Percentiles rank a stretch among this genome's conserved stretches.
These are phyloP conservation scores for Ecliptopera silaceata DNA, from an alignment of 2,888 invertebrate species.

Conservation along the genomic window DNA sequence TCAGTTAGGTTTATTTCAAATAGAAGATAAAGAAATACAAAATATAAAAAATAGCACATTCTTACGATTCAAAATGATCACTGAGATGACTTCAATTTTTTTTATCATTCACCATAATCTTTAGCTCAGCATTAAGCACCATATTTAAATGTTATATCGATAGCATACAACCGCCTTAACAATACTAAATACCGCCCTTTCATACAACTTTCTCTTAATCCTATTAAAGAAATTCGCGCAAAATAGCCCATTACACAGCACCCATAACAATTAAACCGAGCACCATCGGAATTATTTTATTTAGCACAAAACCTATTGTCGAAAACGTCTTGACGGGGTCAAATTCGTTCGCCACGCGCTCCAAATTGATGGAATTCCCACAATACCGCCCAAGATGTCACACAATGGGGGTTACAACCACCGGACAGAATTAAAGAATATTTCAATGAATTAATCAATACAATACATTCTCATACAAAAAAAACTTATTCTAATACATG, in stretches of 20 bases:
- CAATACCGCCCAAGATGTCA: constrained; percentile 69
- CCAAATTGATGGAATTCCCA: constrained; percentile 79
- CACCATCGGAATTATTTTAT: constrained; percentile 56
- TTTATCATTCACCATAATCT: too few species aligned
- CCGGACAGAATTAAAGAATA: constrained; percentile 66
- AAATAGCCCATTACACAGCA: constrained; percentile 43
- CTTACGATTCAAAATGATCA: too few species aligned
- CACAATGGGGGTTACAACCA: constrained; percentile 48
- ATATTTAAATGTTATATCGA: neutral
- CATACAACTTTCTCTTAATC: constrained; percentile 20
- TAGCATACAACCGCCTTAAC: constrained; percentile 1
- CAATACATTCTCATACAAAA: constrained; percentile 79
- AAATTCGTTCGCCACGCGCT: constrained; percentile 68
- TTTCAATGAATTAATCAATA: constrained; percentile 81
- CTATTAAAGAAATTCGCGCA: constrained; percentile 15
- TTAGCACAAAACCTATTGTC: constrained; percentile 69
- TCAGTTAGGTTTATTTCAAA: too few species aligned
- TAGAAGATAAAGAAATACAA: too few species aligned
- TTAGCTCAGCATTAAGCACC: neutral
- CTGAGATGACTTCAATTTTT: too few species aligned
- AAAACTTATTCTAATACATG: constrained; percentile 77
- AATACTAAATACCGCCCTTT: constrained; percentile 8
- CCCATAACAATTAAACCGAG: constrained; percentile 69
- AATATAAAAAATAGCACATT: too few species aligned
- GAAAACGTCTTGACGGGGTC: constrained; percentile 56